Evolutionary conservation across 2,888 invertebrate genomes (phyloP).

Genomic region (Carabus problematicus): DNA sequence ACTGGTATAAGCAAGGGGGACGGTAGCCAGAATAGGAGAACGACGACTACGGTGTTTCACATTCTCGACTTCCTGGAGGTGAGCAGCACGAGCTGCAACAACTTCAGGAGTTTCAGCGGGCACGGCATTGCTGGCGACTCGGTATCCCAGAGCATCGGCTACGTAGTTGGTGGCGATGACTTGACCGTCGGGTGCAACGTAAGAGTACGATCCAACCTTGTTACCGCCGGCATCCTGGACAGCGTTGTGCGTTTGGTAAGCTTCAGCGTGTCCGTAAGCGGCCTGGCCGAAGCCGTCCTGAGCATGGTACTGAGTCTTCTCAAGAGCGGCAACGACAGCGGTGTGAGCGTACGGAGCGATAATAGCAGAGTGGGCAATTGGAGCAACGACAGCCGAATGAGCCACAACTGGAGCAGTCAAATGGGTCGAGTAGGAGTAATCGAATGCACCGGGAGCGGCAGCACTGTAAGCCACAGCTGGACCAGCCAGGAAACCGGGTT

Average conservation of each 20-base stretch:
- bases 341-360: slow-evolving; percentile 53
- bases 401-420: slow-evolving; percentile 61
- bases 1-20: slow-evolving; percentile 42
- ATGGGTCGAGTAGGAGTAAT: slow-evolving; percentile 61
- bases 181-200: slow-evolving; percentile 60
- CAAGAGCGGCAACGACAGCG: slow-evolving; percentile 58
- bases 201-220: slow-evolving; percentile 59
- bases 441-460: slow-evolving; percentile 48
- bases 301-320: slow-evolving; percentile 57
- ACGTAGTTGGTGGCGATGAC: slow-evolving; percentile 58
- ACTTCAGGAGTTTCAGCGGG: slow-evolving; percentile 54
- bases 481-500: slow-evolving; percentile 46
- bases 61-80: slow-evolving; percentile 55
- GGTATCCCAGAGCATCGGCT: slow-evolving; percentile 59
- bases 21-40: slow-evolving; percentile 11
- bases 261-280: slow-evolving; percentile 56
- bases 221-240: slow-evolving; percentile 57
- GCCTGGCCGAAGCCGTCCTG: slow-evolving; percentile 59
- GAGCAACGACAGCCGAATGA: slow-evolving; percentile 63
- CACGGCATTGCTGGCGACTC: slow-evolving; percentile 58
- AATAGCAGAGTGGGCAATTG: slow-evolving; percentile 44
- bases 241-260: slow-evolving; percentile 55
- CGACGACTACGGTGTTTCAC: slow-evolving; percentile 50
- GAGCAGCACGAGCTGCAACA: slow-evolving; percentile 59
- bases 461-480: slow-evolving; percentile 24